Conservation (phyloP, 2,113 vertebrate genomes). For the Syngnathus floridae region DNA sequence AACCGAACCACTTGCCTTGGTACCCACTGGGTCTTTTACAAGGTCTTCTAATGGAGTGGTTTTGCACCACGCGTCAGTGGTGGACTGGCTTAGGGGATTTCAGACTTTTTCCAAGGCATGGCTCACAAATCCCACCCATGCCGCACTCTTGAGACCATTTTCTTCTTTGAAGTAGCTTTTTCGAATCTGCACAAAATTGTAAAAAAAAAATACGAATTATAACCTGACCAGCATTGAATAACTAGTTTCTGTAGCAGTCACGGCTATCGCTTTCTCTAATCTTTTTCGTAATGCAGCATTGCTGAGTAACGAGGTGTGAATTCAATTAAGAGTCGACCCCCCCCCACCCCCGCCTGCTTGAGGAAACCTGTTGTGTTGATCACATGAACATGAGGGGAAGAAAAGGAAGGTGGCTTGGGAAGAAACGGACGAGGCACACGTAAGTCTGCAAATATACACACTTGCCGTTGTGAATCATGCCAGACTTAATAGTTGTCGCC, state of each 20-base stretch:
- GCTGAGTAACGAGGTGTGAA: constrained; percentile 50
- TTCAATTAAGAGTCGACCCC: constrained; percentile 41
- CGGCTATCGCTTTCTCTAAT: constrained; percentile 52
- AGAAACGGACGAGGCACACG: constrained; percentile 2
- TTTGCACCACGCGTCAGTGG: constrained; percentile 44
- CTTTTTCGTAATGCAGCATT: constrained; percentile 59
- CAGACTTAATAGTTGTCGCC: neutral
- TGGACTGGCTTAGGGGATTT: constrained; percentile 48
- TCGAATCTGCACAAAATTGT: constrained; percentile 68
- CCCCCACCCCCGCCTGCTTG: constrained; percentile 4
- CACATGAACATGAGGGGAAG: constrained; percentile 13
- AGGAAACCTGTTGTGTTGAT: constrained; percentile 10
- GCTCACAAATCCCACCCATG: constrained; percentile 74
- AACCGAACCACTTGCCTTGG: constrained; percentile 61
- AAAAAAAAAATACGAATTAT: constrained; percentile 19
- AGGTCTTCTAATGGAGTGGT: constrained; percentile 65
- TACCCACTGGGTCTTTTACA: constrained; percentile 65
- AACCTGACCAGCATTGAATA: constrained; percentile 66
- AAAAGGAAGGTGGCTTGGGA: constrained; percentile 65
- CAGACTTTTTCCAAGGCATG: constrained; percentile 70
- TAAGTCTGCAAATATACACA: neutral
- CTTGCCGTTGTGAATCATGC: neutral
- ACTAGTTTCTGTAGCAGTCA: constrained; percentile 69
- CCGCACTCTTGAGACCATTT: constrained; percentile 52
- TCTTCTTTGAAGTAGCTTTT: constrained; percentile 67